phyloP scores from a whole-genome alignment of 2,888 invertebrate genomes.

The Idaea dimidiata region DNA sequence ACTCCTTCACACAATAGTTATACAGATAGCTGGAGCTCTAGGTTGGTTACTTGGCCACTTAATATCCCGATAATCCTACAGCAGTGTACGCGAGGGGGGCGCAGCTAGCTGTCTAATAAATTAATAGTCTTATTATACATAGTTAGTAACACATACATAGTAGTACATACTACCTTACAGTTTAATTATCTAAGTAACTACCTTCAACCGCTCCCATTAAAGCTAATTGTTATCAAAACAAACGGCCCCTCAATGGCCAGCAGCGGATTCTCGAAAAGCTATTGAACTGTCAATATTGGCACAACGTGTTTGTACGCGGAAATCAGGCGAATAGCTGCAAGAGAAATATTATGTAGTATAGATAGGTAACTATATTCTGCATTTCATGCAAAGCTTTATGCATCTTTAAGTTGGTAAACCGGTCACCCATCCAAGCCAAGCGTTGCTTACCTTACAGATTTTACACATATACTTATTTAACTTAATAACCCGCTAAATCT shows the following conservation, averaged over 20 bases:
- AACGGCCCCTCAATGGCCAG: not conserved
- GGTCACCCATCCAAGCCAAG: too few relatives aligned
- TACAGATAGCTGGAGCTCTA: too few relatives aligned
- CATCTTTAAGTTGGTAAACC: too few relatives aligned
- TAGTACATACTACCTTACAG: too few relatives aligned
- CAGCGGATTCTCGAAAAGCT: not conserved
- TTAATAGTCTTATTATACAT: too few relatives aligned
- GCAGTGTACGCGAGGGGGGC: too few relatives aligned
- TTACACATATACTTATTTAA: not conserved
- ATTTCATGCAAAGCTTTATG: not conserved
- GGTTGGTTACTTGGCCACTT: too few relatives aligned
- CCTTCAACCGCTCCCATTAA: not conserved
- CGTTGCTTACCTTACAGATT: too few relatives aligned
- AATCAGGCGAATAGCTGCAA: not conserved
- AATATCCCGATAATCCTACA: too few relatives aligned
- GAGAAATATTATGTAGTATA: not conserved
- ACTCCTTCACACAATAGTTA: too few relatives aligned
- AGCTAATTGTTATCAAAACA: constrained; percentile 1
- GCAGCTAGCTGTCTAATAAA: too few relatives aligned
- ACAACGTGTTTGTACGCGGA: not conserved
- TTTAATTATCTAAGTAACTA: not conserved
- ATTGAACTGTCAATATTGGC: not conserved
- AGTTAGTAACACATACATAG: too few relatives aligned
- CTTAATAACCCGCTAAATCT: not conserved
- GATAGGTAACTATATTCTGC: not conserved